phyloP scores from a whole-genome alignment of 2,888 invertebrate genomes.

The Thereva nobilitata region DNA sequence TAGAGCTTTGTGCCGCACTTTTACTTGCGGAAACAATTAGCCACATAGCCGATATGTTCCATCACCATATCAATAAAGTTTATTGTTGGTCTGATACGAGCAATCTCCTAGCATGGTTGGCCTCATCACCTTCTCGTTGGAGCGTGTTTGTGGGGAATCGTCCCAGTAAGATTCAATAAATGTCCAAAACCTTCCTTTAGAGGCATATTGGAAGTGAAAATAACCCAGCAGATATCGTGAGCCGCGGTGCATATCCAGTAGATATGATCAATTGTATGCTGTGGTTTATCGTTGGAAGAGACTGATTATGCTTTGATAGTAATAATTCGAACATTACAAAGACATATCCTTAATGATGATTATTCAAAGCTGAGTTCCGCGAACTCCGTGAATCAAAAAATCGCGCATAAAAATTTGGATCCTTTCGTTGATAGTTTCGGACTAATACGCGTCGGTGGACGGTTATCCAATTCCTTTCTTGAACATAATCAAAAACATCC shows the following conservation, averaged over 20 bases:
- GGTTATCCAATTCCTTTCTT: conserved; percentile 6
- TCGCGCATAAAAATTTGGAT: neutral
- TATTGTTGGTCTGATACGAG: conserved; percentile 21
- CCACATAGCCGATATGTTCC: neutral
- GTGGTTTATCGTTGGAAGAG: conserved; percentile 3
- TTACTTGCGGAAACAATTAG: conserved; percentile 19
- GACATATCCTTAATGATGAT: neutral
- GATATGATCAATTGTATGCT: neutral
- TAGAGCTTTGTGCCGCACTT: neutral
- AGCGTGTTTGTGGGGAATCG: conserved; percentile 4
- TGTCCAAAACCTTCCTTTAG: neutral
- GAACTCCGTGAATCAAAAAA: neutral
- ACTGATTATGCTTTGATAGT: neutral
- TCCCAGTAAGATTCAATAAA: neutral
- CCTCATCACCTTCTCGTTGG: neutral
- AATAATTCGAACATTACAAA: conserved; percentile 3
- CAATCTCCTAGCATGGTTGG: conserved; percentile 24
- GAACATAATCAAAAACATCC: neutral
- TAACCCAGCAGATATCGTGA: neutral
- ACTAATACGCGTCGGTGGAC: neutral
- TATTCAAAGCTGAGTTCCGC: neutral
- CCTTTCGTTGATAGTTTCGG: neutral
- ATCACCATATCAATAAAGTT: neutral
- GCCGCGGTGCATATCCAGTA: neutral
- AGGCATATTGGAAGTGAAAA: neutral